Evolutionary conservation across 2,888 invertebrate genomes (phyloP).

Genomic region (Pyrgus malvae): DNA sequence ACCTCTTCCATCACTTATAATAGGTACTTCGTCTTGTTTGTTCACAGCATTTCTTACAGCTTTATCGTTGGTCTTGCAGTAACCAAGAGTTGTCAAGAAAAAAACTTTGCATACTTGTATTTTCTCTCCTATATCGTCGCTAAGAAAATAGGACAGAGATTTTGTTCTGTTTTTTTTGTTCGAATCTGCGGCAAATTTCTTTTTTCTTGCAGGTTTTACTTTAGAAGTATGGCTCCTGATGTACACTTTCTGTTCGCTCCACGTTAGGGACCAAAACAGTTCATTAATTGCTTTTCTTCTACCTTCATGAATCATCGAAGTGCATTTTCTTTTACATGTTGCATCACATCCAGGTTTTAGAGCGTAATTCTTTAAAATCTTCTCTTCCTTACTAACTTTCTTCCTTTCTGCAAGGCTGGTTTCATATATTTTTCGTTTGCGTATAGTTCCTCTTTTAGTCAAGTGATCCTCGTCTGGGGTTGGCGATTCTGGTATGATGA

Average conservation of each 20-base stretch:
- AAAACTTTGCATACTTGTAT: neutral
- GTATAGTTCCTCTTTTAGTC: no score
- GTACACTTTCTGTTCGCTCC: neutral
- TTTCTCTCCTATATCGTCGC: neutral
- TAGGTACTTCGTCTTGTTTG: neutral
- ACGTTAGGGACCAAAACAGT: neutral
- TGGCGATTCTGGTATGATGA: no score
- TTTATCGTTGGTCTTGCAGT: neutral
- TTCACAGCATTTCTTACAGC: neutral
- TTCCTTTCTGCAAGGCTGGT: no score
- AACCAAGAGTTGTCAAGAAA: neutral
- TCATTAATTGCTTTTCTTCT: neutral
- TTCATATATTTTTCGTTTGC: no score
- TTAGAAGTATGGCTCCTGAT: neutral
- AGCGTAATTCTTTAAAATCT: neutral
- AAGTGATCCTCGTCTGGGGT: no score
- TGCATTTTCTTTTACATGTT: neutral
- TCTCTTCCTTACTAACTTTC: neutral
- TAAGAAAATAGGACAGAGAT: neutral
- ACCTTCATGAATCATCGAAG: neutral
- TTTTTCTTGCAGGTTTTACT: neutral
- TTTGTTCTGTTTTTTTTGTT: neutral
- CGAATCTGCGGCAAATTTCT: neutral
- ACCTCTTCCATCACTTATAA: neutral
- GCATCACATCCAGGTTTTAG: neutral